Conservation (phyloP, 2,113 vertebrate genomes). For the Lasiurus borealis region DNA sequence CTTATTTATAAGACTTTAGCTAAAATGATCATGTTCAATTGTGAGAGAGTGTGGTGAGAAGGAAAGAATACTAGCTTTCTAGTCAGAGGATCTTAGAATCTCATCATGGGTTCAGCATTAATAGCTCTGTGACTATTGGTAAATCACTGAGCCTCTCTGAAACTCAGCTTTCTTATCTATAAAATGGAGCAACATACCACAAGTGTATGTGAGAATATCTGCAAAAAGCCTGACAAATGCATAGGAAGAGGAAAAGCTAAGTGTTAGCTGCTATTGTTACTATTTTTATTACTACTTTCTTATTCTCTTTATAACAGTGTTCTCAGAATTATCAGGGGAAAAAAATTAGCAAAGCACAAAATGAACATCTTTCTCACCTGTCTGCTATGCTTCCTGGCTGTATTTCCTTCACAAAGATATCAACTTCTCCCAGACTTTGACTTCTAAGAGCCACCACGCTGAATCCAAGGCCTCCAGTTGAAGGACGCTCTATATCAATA, state of each 20-base stretch:
- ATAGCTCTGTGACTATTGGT: neutral
- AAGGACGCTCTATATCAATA: conserved; percentile 92
- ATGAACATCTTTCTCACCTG: conserved; percentile 88
- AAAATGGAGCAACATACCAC: neutral
- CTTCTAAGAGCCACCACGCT: conserved; percentile 95
- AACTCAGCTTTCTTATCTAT: neutral
- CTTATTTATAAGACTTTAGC: neutral
- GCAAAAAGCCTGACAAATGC: neutral
- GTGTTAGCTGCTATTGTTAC: neutral
- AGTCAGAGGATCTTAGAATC: neutral
- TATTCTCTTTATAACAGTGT: neutral
- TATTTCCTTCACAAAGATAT: conserved; percentile 95
- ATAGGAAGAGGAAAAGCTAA: neutral
- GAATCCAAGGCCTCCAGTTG: conserved; percentile 94
- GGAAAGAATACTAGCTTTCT: neutral
- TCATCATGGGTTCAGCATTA: neutral
- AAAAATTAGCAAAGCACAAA: neutral
- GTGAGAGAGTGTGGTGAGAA: neutral
- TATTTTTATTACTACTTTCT: neutral
- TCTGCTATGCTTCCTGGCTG: conserved; percentile 94
- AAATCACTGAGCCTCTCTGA: neutral
- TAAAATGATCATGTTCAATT: neutral
- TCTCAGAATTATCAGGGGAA: neutral
- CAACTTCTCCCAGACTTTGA: conserved; percentile 87
- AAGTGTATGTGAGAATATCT: neutral